Evolutionary conservation across 2,797 vertebrate genomes (phyloP).

Genomic region (Sphenodon punctatus): DNA sequence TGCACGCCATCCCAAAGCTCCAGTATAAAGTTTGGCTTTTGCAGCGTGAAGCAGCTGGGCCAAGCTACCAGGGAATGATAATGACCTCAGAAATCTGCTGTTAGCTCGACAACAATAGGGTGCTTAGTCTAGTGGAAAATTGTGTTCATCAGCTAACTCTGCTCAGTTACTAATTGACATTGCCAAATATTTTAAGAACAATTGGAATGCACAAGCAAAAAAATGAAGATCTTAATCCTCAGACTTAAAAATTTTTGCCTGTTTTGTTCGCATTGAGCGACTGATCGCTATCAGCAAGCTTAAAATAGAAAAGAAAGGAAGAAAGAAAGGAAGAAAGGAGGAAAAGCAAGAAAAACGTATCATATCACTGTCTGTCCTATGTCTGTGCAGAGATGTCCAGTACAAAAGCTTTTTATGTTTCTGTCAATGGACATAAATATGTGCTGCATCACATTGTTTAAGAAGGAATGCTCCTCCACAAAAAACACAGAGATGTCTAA

Average conservation of each 20-base stretch:
- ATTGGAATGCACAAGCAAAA: slow-evolving; percentile 96
- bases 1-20: slow-evolving; percentile 87
- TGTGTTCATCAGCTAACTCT: slow-evolving; percentile 99
- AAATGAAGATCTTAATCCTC: slow-evolving; percentile 97
- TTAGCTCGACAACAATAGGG: slow-evolving; percentile 99
- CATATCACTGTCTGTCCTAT: slow-evolving; percentile 84
- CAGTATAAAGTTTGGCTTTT: slow-evolving; percentile 96
- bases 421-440: slow-evolving; percentile 82
- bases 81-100: slow-evolving; percentile 99
- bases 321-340: slow-evolving; percentile 16
- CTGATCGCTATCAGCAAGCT: slow-evolving; percentile 76
- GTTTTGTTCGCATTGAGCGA: slow-evolving; percentile 70
- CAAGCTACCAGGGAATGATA: slow-evolving; percentile 99
- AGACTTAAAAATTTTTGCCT: slow-evolving; percentile 84
- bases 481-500: slow-evolving; percentile 41
- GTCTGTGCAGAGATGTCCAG: slow-evolving; percentile 77
- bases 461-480: slow-evolving; percentile 65
- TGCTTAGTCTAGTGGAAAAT: slow-evolving; percentile 99
- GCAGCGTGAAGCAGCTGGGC: slow-evolving; percentile 99
- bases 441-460: slow-evolving; percentile 72
- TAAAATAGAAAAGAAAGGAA: slow-evolving; percentile 8
- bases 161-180: slow-evolving; percentile 99
- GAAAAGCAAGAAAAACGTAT: slow-evolving; percentile 74
- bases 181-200: slow-evolving; percentile 99
- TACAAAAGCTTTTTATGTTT: slow-evolving; percentile 87